phyloP scores from a whole-genome alignment of 2,888 invertebrate genomes.

The Temnothorax ravouxi region DNA sequence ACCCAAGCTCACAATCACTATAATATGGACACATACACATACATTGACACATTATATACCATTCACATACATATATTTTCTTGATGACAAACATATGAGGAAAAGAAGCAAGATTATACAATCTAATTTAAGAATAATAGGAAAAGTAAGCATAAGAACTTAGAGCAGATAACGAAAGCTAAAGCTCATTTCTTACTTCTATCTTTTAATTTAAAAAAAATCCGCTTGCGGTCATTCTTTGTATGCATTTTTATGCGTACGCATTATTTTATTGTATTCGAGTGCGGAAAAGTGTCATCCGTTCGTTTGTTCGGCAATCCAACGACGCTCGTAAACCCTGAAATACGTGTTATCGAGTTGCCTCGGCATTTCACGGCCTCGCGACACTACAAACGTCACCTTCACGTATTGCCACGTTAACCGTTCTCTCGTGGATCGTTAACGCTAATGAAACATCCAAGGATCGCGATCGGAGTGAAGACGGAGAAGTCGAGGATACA shows the following conservation, averaged over 20 bases:
- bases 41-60: not conserved
- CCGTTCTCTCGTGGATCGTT: conserved; percentile 11
- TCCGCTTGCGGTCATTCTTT: conserved; percentile 69
- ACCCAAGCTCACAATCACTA: not conserved
- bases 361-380: conserved; percentile 62
- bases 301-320: conserved; percentile 44
- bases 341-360: conserved; percentile 68
- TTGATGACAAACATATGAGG: not conserved
- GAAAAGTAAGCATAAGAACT: not conserved
- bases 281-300: conserved; percentile 61
- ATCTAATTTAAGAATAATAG: not conserved
- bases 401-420: conserved; percentile 33
- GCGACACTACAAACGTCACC: conserved; percentile 61
- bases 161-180: not conserved
- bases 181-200: not conserved
- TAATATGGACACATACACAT: not conserved
- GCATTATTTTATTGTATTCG: conserved; percentile 72
- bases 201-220: not conserved
- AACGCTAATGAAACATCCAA: conserved; percentile 26
- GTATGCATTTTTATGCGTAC: conserved; percentile 72
- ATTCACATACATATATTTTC: not conserved
- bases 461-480: conserved; percentile 10
- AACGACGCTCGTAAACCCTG: conserved; percentile 73
- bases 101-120: not conserved
- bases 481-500: not conserved